Evolutionary conservation across 2,113 vertebrate genomes (phyloP), one percentile per base, ranked within the genome.

Genomic region (Bufo bufo): DNA sequence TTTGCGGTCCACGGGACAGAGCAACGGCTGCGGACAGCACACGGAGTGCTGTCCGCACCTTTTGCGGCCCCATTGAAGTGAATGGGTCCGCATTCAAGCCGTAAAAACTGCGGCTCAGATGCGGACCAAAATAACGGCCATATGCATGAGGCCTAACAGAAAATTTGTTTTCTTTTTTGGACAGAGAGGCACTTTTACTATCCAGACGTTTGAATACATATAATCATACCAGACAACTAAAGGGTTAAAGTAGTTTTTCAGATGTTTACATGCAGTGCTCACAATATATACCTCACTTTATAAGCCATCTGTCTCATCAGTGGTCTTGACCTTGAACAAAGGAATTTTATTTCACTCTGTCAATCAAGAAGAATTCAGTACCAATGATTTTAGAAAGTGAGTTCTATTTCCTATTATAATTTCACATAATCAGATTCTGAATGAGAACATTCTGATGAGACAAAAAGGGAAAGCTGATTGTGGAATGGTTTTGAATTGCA

Each of bases 401-500:
- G 71, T 71, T 84, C 63, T 69, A 71, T 84, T 84, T 71, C 65
- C 63, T 71, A 54, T 84, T 84, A 19, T 84, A 84, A 84, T 71
- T 84, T 84, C 66, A 47, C 63, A 52, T 82, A 82, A 82, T 82
- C 82, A 84, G 65, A 71, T 84, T 71, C 20, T 84, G 82, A 69
- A 84, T 84, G 82, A 71, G 82, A 84, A 84, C 47, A 84, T 56
- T 69, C 82, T 84, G 63, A 84, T 84, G 59, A 71, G 63, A 71
- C 45, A 66, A 43, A 71, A 66, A 71, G 16, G 49, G 65, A 84
- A 84, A n/a, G 82, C 47, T 52, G 61, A 84, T 71, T 84, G 59
- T 69, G 63, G 12, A 13, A 33, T 71, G 82, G 47, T 84, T 84
- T 84, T 23, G 65, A 66, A 84, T 84, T 84, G 82, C 47, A 84